Evolutionary conservation across 2,113 vertebrate genomes (phyloP), one percentile per base, ranked within the genome.

Genomic region (Tychaedon coryphoeus): DNA sequence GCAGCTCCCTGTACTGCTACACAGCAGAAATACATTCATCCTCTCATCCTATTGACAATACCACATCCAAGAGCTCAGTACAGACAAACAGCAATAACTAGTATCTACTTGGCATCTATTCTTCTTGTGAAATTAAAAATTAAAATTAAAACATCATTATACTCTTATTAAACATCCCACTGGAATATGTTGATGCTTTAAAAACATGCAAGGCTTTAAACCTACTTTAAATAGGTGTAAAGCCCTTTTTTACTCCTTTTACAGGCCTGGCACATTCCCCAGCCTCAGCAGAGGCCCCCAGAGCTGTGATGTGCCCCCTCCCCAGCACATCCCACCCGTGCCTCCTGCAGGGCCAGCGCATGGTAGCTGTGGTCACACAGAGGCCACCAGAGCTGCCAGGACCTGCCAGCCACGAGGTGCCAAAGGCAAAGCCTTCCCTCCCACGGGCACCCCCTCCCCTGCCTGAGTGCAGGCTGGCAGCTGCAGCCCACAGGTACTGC

Each of bases 141-240:
- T 95, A 95, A 96, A 96, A 95, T 95, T 95, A 97, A 96, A 97
- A 92, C 92, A 77, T 88, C 92, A 50, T 90, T 96, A 96, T 45
- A 84, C 53, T 86, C 86, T 50, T 96, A 95, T 86, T 92, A 94
- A 95, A 92, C 65, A 92, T 94, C 93, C 88, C 92, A 90, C 56
- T 88, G 94, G 92, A 94, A 93, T 86, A 77, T 26, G 48, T 56
- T 22, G 16, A 92, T 78, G 92, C 92, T 96, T 94, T 92, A 67
- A 84, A 90, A 94, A 93, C 72, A 94, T 3, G 61, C 48, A 57
- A 72, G 86, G 90, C 82, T 88, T 88, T 94, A 94, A 90, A 90
- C 43, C 0, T 17, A 79, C 40, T 93, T 77, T 60, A 79, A 90
- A 88, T 2, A 67, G 65, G 79, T 90, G 38, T 42, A 88, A 94